Evolutionary conservation across 2,888 invertebrate species (phyloP), one percentile per base, ranked within the genome.

Genomic region (Euspilapteryx auroguttella): DNA sequence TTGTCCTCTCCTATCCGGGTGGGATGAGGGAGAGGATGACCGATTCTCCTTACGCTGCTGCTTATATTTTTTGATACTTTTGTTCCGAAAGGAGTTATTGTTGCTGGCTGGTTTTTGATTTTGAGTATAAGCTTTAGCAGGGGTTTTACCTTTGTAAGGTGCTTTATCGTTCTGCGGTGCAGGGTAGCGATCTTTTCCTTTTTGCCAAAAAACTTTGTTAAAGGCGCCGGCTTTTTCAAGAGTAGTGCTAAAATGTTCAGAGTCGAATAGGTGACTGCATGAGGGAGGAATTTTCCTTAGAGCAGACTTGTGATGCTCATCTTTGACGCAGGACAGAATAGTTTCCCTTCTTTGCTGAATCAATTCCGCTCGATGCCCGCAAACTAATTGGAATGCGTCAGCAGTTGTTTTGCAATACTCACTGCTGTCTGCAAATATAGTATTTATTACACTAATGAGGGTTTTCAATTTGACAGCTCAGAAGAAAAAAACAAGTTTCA

Each of bases 301-400:
- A 5, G 23, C 8, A 8, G 8, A 26, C 14, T 30, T 30, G 27
- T 26, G 26, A 10, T 20, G 10, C 7, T 12, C 12, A 12, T 20
- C 26, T 15, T 26, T 26, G 12, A 20, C 20, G 9, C 8, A 20
- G 20, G 26, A 12, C 8, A 26, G 12, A 12, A 26, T 26, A 2
- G 26, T 11, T 12, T 26, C 26, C 6, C 26, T 10, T 20, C 26
- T 9, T 15, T 26, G 26, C 20, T 38, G 29, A 17, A 40, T 35
- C 11, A 26, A 26, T 24, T 41, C 32, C 2, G 36, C 28, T 25
- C 32, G 17, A 27, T 36, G 34, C 7, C 32, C 32, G 14, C 36
- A 36, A 14, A 32, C 27, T 6, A 36, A 8, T 32, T 38, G 37
- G 11, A 41, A 22, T 5, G 20, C 20, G 11, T 20, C 21, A 10